Base-by-base conservation (phyloP, 1,140 invertebrate genomes). In the Antheraea mylitta region DNA sequence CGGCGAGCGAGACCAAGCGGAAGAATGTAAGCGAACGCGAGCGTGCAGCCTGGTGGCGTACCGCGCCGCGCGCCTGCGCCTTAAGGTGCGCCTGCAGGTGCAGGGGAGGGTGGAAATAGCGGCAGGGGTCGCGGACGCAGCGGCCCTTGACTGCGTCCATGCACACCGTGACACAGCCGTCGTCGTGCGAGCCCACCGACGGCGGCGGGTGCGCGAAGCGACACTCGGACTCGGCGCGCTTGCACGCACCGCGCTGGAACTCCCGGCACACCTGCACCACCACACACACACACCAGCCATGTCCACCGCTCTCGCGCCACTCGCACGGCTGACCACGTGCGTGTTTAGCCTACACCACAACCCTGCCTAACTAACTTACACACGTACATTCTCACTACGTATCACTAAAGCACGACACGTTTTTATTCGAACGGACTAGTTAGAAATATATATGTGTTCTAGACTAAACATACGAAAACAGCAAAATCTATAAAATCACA, bases 21-120 rank as follows among this genome's bases (percentile, higher is more conserved):
- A 89, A 90, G 86, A 88, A 90, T 81, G 86, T 78, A 91, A 92
- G 88, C 87, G 83, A 87, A 84, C 83, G 86, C 85, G 85, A 85
- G 90, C 90, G 88, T 92, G 88, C 90, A 92, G 90, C 86, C 88
- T 87, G 94, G 94, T 95, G 95, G 95, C 96, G 96, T 97, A 98
- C 97, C 97, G 97, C 96, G 95, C 96, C 96, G 96, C 97, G 97
- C 95, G 96, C 96, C 96, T 97, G 96, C 96, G 97, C 97, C 96
- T 98, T 98, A 96, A 99, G 97, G 97, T 98, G 97, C 95, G 97
- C 97, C 97, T 98, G 97, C 94, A 99, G 97, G 96, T 99, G 98
- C 95, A 98, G 96, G 95, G 97, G 97, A 95, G 97, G 97, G 95
- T 98, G 97, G 95, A 98, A 98, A 97, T 98, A 98, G 96, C 97